Evolutionary conservation across 2,888 invertebrate genomes (phyloP).

Genomic region (Phragmatobia fuliginosa): DNA sequence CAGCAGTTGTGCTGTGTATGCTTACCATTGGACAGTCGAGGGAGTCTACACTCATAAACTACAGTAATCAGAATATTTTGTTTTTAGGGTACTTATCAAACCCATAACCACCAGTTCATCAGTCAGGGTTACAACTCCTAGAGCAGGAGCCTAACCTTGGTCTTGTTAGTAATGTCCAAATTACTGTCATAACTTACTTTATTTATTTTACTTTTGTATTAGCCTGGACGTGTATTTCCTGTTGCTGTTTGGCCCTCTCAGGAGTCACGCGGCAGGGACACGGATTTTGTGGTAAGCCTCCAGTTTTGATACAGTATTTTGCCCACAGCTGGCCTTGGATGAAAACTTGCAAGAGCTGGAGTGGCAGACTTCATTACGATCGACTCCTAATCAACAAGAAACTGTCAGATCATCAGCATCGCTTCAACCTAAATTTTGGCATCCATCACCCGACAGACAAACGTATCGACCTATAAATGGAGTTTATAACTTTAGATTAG

Average conservation of each 20-base stretch:
- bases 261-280: background rate
- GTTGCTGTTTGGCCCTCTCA: background rate
- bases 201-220: background rate
- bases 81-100: too few relatives aligned
- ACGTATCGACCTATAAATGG: background rate
- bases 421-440: background rate
- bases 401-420: background rate
- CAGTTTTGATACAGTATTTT: background rate
- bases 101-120: too few relatives aligned
- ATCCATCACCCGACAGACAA: background rate
- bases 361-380: background rate
- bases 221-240: slow-evolving; percentile 1
- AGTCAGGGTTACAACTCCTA: too few relatives aligned
- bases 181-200: background rate
- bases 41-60: too few relatives aligned
- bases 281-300: background rate
- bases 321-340: background rate
- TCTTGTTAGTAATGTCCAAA: background rate
- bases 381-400: background rate
- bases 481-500: background rate
- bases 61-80: too few relatives aligned
- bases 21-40: too few relatives aligned
- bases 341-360: background rate
- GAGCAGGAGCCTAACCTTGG: too few relatives aligned
- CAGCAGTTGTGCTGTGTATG: too few relatives aligned